Evolutionary conservation across 30 jellyfish, hydroid and myxozoan species (phyloP).

Genomic region (Haliclystus octoradiatus): DNA sequence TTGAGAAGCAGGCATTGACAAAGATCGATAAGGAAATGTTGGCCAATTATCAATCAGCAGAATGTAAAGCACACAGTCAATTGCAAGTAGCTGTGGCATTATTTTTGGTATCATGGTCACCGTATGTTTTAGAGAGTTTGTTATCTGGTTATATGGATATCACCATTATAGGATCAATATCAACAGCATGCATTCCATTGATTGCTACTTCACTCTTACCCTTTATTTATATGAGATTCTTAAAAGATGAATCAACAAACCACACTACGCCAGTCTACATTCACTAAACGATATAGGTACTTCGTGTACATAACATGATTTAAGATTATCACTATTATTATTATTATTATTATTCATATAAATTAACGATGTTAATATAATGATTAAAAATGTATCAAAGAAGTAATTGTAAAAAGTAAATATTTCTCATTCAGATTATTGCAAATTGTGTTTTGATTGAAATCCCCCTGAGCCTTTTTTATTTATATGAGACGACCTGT

Average conservation of each 20-base stretch:
- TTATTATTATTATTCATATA: too few relatives aligned
- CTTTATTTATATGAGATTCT: conserved; percentile 31
- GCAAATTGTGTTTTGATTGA: background rate
- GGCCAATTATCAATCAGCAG: conserved; percentile 43
- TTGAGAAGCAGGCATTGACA: conserved; percentile 7
- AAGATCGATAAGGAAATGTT: conserved; percentile 4
- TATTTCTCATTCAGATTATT: background rate
- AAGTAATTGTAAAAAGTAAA: background rate
- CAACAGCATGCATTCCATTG: conserved; percentile 76
- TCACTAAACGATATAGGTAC: background rate
- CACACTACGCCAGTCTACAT: conserved; percentile 2
- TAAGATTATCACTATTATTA: background rate
- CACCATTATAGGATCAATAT: conserved; percentile 40
- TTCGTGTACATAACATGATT: background rate
- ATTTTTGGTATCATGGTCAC: conserved; percentile 87
- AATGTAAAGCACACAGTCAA: conserved; percentile 56
- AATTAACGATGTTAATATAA: background rate
- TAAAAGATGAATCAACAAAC: conserved; percentile 24
- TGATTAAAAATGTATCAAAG: background rate
- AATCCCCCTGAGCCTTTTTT: background rate
- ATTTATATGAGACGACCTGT: too few relatives aligned
- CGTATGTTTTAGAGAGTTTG: conserved; percentile 80
- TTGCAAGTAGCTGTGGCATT: conserved; percentile 60
- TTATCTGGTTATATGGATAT: conserved; percentile 52
- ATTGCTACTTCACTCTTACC: conserved; percentile 80